A percentile compares a stretch with the other conserved stretches of the same genome.
Evolutionary conservation across 2,113 vertebrate genomes (phyloP).

Genomic region (Scalopus aquaticus): DNA sequence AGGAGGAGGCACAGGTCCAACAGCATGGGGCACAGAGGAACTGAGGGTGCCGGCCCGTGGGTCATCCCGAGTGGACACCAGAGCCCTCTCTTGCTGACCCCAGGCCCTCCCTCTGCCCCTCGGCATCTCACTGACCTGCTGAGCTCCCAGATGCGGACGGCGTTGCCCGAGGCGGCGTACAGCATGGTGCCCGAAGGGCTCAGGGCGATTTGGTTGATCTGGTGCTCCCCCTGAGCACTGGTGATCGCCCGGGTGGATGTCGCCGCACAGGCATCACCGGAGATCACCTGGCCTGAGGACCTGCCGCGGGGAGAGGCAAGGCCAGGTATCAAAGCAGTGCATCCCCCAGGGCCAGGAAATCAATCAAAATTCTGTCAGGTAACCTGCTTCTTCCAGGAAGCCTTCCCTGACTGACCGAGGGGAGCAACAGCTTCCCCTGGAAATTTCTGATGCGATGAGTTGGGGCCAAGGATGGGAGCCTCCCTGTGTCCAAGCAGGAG

Average conservation of each 20-base stretch:
- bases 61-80: accelerated
- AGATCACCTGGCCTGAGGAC: slow-evolving; percentile 95
- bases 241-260: slow-evolving; percentile 91
- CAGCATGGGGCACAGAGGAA: background rate
- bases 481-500: background rate
- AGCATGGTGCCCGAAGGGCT: slow-evolving; percentile 92
- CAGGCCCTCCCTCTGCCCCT: accelerated
- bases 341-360: background rate
- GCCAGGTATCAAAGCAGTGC: background rate
- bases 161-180: slow-evolving; percentile 93
- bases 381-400: background rate
- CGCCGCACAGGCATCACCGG: slow-evolving; percentile 92
- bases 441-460: background rate
- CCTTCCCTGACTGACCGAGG: background rate
- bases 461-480: accelerated
- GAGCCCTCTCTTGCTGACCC: accelerated
- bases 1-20: accelerated
- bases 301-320: slow-evolving; percentile 65
- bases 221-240: slow-evolving; percentile 93
- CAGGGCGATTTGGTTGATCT: slow-evolving; percentile 97
- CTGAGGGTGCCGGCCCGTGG: accelerated
- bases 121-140: slow-evolving; percentile 87
- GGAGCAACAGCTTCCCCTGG: background rate
- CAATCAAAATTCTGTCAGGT: accelerated
- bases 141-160: slow-evolving; percentile 96